phyloP scores from a whole-genome alignment of 2,888 invertebrate genomes.

The Macroteleia sp. region DNA sequence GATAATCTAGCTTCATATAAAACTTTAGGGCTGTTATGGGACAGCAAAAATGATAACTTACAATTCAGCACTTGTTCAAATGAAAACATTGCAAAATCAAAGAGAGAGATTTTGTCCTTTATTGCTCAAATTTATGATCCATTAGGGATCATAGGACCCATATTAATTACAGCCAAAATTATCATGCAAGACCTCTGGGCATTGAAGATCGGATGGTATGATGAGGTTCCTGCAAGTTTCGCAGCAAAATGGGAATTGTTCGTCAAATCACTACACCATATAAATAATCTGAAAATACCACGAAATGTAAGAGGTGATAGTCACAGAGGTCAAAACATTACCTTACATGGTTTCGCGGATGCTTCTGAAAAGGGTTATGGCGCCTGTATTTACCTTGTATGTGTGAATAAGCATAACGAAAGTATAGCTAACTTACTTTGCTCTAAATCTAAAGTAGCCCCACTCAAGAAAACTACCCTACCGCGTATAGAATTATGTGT shows the following conservation, averaged over 20 bases:
- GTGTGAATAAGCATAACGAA: neutral
- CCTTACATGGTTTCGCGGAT: neutral
- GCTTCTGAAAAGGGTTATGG: neutral
- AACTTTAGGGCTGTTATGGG: neutral
- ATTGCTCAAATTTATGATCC: constrained; percentile 5
- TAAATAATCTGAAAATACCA: neutral
- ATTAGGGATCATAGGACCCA: neutral
- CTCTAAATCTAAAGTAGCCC: neutral
- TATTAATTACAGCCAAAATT: neutral
- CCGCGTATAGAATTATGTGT: neutral
- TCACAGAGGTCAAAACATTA: neutral
- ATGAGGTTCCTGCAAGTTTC: neutral
- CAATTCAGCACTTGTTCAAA: too few species aligned
- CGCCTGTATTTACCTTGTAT: neutral
- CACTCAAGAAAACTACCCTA: neutral
- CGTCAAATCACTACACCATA: neutral
- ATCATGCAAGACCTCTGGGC: neutral
- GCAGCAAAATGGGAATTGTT: neutral
- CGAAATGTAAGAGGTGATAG: neutral
- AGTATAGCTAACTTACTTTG: neutral
- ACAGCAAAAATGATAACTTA: neutral
- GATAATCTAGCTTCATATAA: neutral
- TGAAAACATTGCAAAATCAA: too few species aligned
- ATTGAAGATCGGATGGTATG: neutral
- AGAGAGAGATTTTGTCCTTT: too few species aligned